Evolutionary conservation across 2,888 invertebrate genomes (phyloP), one percentile per base, ranked within the genome.

Genomic region (Bombylius major): DNA sequence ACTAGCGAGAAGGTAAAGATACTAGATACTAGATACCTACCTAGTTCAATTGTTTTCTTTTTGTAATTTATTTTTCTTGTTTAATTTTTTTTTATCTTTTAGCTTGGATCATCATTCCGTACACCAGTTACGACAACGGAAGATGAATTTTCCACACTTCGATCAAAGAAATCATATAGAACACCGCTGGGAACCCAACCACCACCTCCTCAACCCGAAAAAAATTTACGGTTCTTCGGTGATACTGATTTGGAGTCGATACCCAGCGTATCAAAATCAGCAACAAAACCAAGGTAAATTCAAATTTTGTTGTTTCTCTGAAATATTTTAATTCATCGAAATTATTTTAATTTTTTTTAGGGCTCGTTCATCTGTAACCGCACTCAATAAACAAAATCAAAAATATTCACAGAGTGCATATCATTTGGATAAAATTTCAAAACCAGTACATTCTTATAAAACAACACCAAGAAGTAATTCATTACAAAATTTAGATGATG

Each of bases 211-310:
- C 65, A 65, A 6, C 68, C 68, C 3, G 65, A 67, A 33, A 88
- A 87, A 70, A 88, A 82, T 73, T 79, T 89, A 12, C 82, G 89
- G 52, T 89, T 89, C 77, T 89, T 89, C 72, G 89, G 89, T 31
- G 89, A 89, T 72, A 89, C 89, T 11, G 89, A 89, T 68, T 78
- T 80, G 58, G 89, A 89, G 65, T 87, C 88, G 12, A 83, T 82
- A 67, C 78, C 78, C 14, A 81, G 81, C 60, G 66, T 76, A 61
- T 73, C 65, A 67, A 77, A 64, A 71, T 65, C 65, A 52, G 55
- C 59, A 34, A 65, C 63, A 62, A 68, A 66, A 55, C 65, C 66
- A 14, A 68, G 68, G 73, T 73, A 59, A 47, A 47, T 34, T 9
- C 5, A 33, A 9, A 9, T 44, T 13, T 34, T 32, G 4, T 51